A percentile compares a stretch with the other conserved stretches of the same genome.
phyloP scores from a whole-genome alignment of 2,113 vertebrate species.

The Manacus vitellinus region DNA sequence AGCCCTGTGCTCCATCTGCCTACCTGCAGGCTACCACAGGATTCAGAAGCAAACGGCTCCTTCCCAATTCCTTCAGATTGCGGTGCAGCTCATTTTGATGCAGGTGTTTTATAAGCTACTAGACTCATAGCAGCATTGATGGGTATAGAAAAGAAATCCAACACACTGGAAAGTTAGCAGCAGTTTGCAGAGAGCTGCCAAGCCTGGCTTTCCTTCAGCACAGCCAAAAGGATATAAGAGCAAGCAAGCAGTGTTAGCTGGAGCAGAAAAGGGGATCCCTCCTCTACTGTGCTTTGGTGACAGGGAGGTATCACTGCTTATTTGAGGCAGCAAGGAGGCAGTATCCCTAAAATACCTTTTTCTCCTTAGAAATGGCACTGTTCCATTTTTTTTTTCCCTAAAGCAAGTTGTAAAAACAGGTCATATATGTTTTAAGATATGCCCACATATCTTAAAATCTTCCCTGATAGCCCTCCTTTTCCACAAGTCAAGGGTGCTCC shows the following conservation, averaged over 20 bases:
- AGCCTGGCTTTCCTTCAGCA: not conserved
- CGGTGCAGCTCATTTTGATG: not conserved
- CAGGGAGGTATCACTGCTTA: not conserved
- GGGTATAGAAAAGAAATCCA: not conserved
- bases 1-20: not conserved
- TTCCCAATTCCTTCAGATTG: not conserved
- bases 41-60: not conserved
- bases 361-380: not conserved
- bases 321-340: not conserved
- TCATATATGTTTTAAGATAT: too few relatives aligned
- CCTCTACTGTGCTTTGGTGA: not conserved
- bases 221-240: not conserved
- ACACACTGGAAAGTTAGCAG: not conserved
- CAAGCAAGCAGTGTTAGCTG: not conserved
- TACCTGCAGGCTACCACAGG: not conserved
- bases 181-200: not conserved
- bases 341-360: not conserved
- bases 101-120: not conserved
- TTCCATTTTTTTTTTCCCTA: not conserved
- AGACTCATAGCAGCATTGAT: not conserved
- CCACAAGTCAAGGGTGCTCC: not conserved
- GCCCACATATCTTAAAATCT: not conserved
- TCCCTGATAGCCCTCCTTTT: not conserved
- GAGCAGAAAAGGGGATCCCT: not conserved
- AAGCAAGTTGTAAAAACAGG: not conserved